Evolutionary conservation across 2,888 invertebrate species (phyloP), one percentile per base, ranked within the genome.

Genomic region (Petrolisthes cinctipes): DNA sequence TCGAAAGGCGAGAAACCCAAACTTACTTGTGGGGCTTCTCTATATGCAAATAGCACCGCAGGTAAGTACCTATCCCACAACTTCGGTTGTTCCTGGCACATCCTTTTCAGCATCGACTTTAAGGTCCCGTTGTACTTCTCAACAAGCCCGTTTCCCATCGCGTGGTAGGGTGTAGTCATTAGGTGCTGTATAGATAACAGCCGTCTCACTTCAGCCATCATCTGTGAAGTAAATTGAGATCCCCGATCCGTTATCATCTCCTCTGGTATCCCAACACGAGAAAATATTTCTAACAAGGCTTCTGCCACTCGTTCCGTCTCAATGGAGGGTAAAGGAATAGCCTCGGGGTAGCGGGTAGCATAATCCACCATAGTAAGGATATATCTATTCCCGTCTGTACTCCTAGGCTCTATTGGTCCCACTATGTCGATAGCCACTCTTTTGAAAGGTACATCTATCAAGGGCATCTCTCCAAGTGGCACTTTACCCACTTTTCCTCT

Each of bases 391-490:
- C 71, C 54, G 17, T 51, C 7, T 37, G 14, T 14, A 7, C 17
- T 73, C 9, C 57, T 7, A 11, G 86, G 86, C 23, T 82, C 68
- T 17, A 86, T 20, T 11, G 82, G 86, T 14, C 81, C 82, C 14
- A 81, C 53, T 3, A 82, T 11, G n/a, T 86, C 86, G 14, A 86
- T 71, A n/a, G 81, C 81, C 5, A 86, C 86, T 23, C 86, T 23
- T 20, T 81, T 51, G 54, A 86, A 86, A 3, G 86, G 86, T 5
- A 23, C 20, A 53, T 71, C 71, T 37, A 82, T 71, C 1, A 86
- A n/a, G 4, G 81, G 82, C 71, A 81, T 71, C 14, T 68, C 75
- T 6, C 20, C 54, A 20, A 81, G 20, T 11, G 81, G 86, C 5
- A 82, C 75, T 53, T 82, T 81, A 0, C 37, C 56, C 6, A 68